A percentile compares a stretch with the other conserved stretches of the same genome.
These are phyloP conservation scores for Epinotia bilunana DNA, from an alignment of 2,888 invertebrate species.

Conservation along the genomic window DNA sequence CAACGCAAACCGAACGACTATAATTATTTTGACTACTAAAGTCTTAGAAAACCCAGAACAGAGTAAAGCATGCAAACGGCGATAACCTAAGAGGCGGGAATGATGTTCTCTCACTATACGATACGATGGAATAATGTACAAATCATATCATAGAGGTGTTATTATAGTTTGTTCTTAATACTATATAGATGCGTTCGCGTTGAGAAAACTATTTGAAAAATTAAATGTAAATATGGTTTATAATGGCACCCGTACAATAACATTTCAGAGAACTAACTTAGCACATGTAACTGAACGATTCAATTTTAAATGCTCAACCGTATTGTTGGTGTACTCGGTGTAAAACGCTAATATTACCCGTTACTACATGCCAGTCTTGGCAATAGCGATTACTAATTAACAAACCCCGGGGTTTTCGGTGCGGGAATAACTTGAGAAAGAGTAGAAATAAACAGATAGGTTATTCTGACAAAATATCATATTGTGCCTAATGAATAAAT, in stretches of 20 bases:
- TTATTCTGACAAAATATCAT: too few species aligned
- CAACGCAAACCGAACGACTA: too few species aligned
- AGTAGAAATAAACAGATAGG: too few species aligned
- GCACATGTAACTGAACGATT: background rate
- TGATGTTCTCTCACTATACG: conserved; percentile 54
- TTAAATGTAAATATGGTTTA: background rate
- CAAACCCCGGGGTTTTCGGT: too few species aligned
- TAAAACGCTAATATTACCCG: too few species aligned
- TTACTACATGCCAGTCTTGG: too few species aligned
- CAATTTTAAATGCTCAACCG: background rate
- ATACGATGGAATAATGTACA: conserved; percentile 34
- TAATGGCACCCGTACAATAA: background rate
- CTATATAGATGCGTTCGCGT: conserved; percentile 39
- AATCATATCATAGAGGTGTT: conserved; percentile 31
- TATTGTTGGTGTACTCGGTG: background rate
- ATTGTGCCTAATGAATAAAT: too few species aligned
- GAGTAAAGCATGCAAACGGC: conserved; percentile 57
- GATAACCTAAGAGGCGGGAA: conserved; percentile 68
- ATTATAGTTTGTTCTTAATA: conserved; percentile 42
- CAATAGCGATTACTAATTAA: too few species aligned
- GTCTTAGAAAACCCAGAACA: conserved; percentile 55
- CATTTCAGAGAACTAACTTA: background rate
- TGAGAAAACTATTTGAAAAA: background rate
- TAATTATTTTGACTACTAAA: background rate
- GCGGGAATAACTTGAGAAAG: too few species aligned